These are phyloP conservation scores for Rhizomys pruinosus DNA, from an alignment of 2,113 vertebrate species.

Conservation along the genomic window DNA sequence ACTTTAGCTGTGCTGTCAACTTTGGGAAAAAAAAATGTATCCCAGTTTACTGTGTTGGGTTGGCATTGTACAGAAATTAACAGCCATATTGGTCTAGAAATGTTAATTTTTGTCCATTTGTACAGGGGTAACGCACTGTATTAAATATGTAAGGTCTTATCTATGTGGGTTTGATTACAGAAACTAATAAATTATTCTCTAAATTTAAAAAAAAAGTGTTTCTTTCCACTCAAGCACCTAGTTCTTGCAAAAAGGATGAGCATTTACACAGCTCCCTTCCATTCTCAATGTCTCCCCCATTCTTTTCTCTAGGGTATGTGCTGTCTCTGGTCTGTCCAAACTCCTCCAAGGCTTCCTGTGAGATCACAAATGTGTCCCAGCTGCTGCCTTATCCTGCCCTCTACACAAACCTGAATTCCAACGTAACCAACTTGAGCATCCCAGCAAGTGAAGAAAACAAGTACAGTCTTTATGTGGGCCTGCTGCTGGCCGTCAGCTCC, in stretches of 20 bases:
- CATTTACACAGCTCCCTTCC: neutral
- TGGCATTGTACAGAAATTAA: too few species aligned
- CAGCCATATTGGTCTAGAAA: too few species aligned
- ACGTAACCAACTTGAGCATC: slow-evolving; percentile 68
- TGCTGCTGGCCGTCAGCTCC: slow-evolving; percentile 85
- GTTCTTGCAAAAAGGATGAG: neutral
- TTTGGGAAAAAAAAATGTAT: too few species aligned
- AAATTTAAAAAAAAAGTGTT: too few species aligned
- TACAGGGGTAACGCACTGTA: too few species aligned
- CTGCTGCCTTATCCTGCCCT: slow-evolving; percentile 3
- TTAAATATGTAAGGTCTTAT: too few species aligned
- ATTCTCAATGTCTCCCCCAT: neutral
- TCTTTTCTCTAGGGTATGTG: slow-evolving; percentile 78
- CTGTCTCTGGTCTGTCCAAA: slow-evolving; percentile 80
- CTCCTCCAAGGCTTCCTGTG: slow-evolving; percentile 83
- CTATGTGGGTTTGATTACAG: too few species aligned
- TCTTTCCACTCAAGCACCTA: neutral
- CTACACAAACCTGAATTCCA: slow-evolving; percentile 62
- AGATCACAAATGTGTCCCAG: slow-evolving; percentile 83
- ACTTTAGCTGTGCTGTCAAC: too few species aligned
- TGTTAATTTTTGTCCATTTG: too few species aligned
- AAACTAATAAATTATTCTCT: too few species aligned
- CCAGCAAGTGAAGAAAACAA: slow-evolving; percentile 74
- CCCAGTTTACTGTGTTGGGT: too few species aligned
- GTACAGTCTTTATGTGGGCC: slow-evolving; percentile 84